Base-by-base conservation (phyloP, 2,888 invertebrate species). In the Diachrysia chrysitis region DNA sequence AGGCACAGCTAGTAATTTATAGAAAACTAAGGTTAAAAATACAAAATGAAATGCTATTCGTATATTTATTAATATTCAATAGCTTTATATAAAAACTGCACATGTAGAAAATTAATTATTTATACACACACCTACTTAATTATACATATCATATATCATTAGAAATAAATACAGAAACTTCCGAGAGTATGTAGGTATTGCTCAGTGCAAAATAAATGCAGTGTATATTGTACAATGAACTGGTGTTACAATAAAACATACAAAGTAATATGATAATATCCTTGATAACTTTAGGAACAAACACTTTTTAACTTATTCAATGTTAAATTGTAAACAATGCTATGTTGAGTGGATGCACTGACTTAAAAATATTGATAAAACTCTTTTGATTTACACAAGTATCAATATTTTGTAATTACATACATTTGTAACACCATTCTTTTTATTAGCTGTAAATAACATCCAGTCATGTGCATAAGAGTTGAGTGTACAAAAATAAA, bases 201-300 rank as follows among this genome's bases (percentile, higher is more conserved):
- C 46, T 56, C 29, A 46, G 48, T 58, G 46, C 61, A 29, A 57
- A 63, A 64, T 64, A 64, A 78, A 74, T 69, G 78, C 74, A 63
- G 19, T 51, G 21, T 19, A 10, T 48, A 19, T 51, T 51, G 48
- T 51, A 51, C 48, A 51, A 51, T 19, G 16, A 42, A 42, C 42
- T 42, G 42, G 42, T 42, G 42, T 42, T 42, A 16, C n/a, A 42
- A 16, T 42, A 42, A 3, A 16, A 42, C 42, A n/a, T 42, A n/a
- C n/a, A n/a, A n/a, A 42, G n/a, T 4, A 42, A n/a, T 42, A 42
- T n/a, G 42, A 4, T 37, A 32, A 32, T n/a, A 37, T 37, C 37
- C 37, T 37, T 37, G 37, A 37, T 42, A 42, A 51, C 21, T 51
- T 48, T 19, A 48, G 19, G 1, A 48, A 48, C 48, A 48, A 48